A percentile compares a stretch with the other conserved stretches of the same genome.
These are phyloP conservation scores for Berghia stephanieae DNA, from an alignment of 1,140 invertebrate genomes.

Conservation along the genomic window DNA sequence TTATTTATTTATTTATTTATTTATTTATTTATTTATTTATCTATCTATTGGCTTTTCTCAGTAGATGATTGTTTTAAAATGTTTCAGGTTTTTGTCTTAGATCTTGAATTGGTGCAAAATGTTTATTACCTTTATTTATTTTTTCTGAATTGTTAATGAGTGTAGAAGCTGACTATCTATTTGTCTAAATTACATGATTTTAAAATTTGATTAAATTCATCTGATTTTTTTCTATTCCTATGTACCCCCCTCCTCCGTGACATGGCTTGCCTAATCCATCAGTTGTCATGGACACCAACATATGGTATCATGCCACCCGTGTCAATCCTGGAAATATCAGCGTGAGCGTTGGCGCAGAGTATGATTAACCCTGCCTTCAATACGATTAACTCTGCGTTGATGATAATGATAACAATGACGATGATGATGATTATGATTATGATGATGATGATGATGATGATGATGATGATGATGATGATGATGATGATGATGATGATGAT, in stretches of 20 bases:
- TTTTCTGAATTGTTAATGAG: not conserved
- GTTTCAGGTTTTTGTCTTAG: not conserved
- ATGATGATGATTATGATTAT: too few relatives aligned
- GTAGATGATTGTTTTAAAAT: not conserved
- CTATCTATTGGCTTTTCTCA: not conserved
- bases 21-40: not conserved
- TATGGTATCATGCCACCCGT: conserved; percentile 60
- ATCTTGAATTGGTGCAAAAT: not conserved
- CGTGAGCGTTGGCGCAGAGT: conserved; percentile 61
- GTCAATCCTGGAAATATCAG: conserved; percentile 58
- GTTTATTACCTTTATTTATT: not conserved
- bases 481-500: too few relatives aligned
- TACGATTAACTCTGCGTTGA: too few relatives aligned
- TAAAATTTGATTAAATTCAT: not conserved
- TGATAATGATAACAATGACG: too few relatives aligned
- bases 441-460: too few relatives aligned
- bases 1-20: not conserved
- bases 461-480: too few relatives aligned
- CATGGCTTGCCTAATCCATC: too few relatives aligned
- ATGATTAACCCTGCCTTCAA: too few relatives aligned
- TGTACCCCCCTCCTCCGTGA: too few relatives aligned
- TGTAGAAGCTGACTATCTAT: not conserved
- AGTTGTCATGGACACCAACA: conserved; percentile 60
- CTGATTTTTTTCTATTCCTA: conserved; percentile 37
- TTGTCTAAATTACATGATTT: not conserved